Evolutionary conservation across 2,113 vertebrate genomes (phyloP).

Genomic region (Felis chaus): DNA sequence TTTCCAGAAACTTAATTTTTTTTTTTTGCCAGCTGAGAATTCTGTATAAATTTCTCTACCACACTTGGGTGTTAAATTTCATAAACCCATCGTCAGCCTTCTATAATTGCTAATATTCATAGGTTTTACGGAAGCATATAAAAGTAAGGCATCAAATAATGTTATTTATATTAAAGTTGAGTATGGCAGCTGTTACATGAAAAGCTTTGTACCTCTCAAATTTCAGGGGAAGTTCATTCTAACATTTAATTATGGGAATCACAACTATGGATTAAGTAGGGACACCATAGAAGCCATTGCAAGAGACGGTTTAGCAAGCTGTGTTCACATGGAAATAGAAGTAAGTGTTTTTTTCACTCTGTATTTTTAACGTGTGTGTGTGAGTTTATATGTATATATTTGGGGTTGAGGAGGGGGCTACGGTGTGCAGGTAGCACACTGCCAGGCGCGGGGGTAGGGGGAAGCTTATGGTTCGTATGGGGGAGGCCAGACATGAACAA

Average conservation of each 20-base stretch:
- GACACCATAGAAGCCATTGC: conserved; percentile 92
- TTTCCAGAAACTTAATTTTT: neutral
- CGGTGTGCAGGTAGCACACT: neutral
- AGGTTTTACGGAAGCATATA: neutral
- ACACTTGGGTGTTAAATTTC: neutral
- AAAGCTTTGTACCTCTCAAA: conserved; percentile 54
- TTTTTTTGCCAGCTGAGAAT: neutral
- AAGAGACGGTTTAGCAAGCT: conserved; percentile 92
- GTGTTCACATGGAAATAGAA: conserved; percentile 95
- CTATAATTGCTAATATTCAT: neutral
- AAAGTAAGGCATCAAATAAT: neutral
- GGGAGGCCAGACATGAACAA: neutral
- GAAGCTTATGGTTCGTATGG: neutral
- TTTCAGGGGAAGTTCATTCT: conserved; percentile 93
- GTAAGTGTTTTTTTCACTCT: conserved; percentile 73
- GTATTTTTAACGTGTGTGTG: neutral
- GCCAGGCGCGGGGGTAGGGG: neutral
- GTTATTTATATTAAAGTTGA: neutral
- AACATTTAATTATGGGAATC: conserved; percentile 87
- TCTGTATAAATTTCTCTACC: neutral
- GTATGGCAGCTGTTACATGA: neutral
- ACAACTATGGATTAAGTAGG: conserved; percentile 90
- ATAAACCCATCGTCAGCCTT: neutral
- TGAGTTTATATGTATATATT: neutral
- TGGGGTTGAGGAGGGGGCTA: neutral